A percentile compares a stretch with the other conserved stretches of the same genome.
Conservation (phyloP, 2,888 invertebrate species). For the Danaus chrysippus region DNA sequence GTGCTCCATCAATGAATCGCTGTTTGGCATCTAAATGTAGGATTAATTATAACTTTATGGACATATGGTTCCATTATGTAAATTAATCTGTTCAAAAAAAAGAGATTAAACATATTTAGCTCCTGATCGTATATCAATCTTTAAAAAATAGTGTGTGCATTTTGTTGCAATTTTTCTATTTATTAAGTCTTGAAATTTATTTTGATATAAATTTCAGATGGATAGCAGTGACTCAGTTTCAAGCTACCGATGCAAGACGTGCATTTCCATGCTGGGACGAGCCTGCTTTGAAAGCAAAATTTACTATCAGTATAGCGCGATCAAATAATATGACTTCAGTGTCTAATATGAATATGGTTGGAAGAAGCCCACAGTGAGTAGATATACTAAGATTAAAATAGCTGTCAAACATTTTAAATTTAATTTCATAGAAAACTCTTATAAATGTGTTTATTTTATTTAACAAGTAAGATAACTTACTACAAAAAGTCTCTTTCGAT, state of each 20-base stretch:
- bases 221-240: constrained; percentile 90
- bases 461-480: too few relatives aligned
- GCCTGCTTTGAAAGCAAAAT: constrained; percentile 89
- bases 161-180: background rate
- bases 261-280: constrained; percentile 95
- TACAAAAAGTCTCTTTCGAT: too few relatives aligned
- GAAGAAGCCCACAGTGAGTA: constrained; percentile 40
- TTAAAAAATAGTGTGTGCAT: too few relatives aligned
- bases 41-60: constrained; percentile 14
- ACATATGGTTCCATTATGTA: constrained; percentile 2
- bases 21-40: constrained; percentile 24
- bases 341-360: constrained; percentile 86
- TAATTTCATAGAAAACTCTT: too few relatives aligned
- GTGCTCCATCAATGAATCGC: constrained; percentile 25
- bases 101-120: too few relatives aligned
- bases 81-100: background rate
- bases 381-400: background rate
- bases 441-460: too few relatives aligned
- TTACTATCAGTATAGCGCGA: constrained; percentile 87
- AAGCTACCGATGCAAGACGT: constrained; percentile 88
- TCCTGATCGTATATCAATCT: too few relatives aligned
- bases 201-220: constrained; percentile 72
- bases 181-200: background rate
- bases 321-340: constrained; percentile 85
- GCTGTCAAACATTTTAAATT: too few relatives aligned